Percentiles rank a stretch among this genome's conserved stretches.
Conservation (phyloP, 2,888 invertebrate species). For the Trichopoda pennipes region DNA sequence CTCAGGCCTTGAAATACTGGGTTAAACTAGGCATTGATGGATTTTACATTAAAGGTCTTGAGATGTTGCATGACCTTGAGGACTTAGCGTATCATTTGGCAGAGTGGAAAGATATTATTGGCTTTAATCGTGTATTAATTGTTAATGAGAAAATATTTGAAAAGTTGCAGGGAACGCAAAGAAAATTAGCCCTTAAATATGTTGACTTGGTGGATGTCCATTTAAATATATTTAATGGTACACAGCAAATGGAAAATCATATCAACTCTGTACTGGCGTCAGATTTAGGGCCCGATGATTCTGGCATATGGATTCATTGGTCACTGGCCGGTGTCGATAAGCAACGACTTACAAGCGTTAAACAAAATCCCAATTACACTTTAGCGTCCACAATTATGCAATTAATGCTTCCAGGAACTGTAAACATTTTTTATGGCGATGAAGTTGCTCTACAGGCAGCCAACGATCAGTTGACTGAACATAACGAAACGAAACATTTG, state of each 20-base stretch:
- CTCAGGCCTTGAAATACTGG: constrained; percentile 86
- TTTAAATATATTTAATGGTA: constrained; percentile 84
- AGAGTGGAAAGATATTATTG: constrained; percentile 87
- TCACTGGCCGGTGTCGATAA: constrained; percentile 85
- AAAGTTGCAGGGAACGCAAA: constrained; percentile 80
- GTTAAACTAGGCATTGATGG: constrained; percentile 91
- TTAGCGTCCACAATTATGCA: constrained; percentile 87
- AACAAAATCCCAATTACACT: constrained; percentile 84
- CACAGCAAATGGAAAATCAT: constrained; percentile 83
- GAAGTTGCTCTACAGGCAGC: constrained; percentile 88
- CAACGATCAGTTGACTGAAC: constrained; percentile 82
- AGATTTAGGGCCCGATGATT: constrained; percentile 84
- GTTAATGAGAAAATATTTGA: constrained; percentile 84
- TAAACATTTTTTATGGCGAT: constrained; percentile 95
- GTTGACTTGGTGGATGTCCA: constrained; percentile 88
- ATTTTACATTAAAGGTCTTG: constrained; percentile 91
- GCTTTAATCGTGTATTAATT: constrained; percentile 85
- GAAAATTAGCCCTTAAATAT: constrained; percentile 84
- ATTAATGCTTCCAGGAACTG: constrained; percentile 91
- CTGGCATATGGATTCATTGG: constrained; percentile 91
- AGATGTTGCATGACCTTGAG: constrained; percentile 84
- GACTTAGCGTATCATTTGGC: constrained; percentile 83
- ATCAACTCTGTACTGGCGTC: constrained; percentile 83
- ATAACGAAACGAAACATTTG: constrained; percentile 83
- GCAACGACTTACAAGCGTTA: constrained; percentile 82